Evolutionary conservation across 2,888 invertebrate species (phyloP), one percentile per base, ranked within the genome.

Genomic region (Erebia palarica): DNA sequence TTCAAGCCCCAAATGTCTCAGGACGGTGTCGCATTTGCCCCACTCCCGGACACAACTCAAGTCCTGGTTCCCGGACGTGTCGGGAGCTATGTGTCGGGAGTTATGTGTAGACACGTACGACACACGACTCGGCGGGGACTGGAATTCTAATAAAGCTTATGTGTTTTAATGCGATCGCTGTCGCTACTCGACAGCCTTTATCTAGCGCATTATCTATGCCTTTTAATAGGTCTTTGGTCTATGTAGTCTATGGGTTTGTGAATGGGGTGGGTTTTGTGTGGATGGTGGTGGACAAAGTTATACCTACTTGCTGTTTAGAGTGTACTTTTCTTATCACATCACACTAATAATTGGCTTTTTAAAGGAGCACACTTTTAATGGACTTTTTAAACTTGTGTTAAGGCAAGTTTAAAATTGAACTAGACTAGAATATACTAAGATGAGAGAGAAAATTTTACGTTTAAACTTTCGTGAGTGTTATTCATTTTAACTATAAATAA

Each of bases 41-140:
- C 21, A 7, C 64, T 27, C 69, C 72, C 67, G 69, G 72, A 73
- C 72, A 72, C 68, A 65, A 67, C 36, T 65, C 51, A 67, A 59
- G 63, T 77, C 78, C 75, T 70, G 78, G 75, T 78, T 83, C 86
- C 86, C 85, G 86, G 86, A 86, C 84, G 78, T 79, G 72, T 47
- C 76, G 69, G 79, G 79, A 79, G 81, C 75, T 74, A 71, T 75
- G 80, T 78, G 79, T 82, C 47, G 47, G 47, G 47, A 47, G 47
- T 47, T 11, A 47, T 47, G 47, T 47, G 73, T 69, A 75, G 76
- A 78, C 81, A 82, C 82, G 81, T 80, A 78, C 77, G 75, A 16
- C 76, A 16, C 76, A 78, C 75, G 73, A 69, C 74, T 69, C 75
- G 75, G 69, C 71, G 72, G 71, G 70, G 75, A 77, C 74, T 73